These are phyloP conservation scores for Pristionchus entomophagus DNA, from an alignment of 2,888 invertebrate species.

Conservation along the genomic window DNA sequence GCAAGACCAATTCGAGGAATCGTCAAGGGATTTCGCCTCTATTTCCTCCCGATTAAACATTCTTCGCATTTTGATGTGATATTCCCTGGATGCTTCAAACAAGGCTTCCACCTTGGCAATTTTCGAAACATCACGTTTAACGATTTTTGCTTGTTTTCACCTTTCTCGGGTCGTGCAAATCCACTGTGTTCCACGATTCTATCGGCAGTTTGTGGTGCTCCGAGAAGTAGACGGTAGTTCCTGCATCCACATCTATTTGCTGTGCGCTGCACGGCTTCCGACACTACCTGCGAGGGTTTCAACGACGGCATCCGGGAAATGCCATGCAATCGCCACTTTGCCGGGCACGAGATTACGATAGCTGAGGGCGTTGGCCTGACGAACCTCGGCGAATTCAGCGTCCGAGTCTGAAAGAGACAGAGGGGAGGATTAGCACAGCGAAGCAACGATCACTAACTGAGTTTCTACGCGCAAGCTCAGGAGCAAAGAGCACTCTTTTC, in stretches of 20 bases:
- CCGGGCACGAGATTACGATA: slow-evolving; percentile 69
- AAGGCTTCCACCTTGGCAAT: not conserved
- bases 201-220: slow-evolving; percentile 61
- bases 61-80: not conserved
- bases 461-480: not conserved
- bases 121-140: not conserved
- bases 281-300: slow-evolving; percentile 63
- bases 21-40: not conserved
- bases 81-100: not conserved
- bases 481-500: not conserved
- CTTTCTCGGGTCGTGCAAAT: slow-evolving; percentile 61
- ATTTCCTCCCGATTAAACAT: not conserved
- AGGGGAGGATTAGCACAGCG: not conserved
- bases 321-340: slow-evolving; percentile 67
- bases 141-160: slow-evolving; percentile 49
- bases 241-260: slow-evolving; percentile 50
- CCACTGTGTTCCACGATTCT: slow-evolving; percentile 64
- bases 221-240: slow-evolving; percentile 65
- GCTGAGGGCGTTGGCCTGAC: slow-evolving; percentile 65
- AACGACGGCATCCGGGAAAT: slow-evolving; percentile 63
- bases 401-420: not conserved
- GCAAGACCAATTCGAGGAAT: not conserved
- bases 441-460: not conserved
- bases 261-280: not conserved
- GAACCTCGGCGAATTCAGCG: slow-evolving; percentile 46